Evolutionary conservation across 2,113 vertebrate species (phyloP), one percentile per base, ranked within the genome.

Genomic region (human): DNA sequence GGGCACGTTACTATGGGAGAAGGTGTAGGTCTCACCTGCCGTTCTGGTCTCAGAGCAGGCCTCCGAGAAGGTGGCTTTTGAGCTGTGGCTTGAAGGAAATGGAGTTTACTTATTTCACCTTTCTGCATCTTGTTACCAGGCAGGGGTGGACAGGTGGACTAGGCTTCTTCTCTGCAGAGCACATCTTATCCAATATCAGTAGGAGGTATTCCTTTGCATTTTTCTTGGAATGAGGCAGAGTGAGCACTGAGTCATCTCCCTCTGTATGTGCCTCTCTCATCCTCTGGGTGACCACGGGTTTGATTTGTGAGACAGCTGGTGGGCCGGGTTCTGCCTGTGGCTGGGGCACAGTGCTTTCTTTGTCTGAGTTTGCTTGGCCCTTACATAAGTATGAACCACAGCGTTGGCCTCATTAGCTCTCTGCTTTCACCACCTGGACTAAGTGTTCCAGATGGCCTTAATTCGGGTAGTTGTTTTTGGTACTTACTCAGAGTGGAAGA

Each of bases 351-450:
- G 82, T 18, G 73, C 55, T 82, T 5, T 22, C 92, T 89, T 78
- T 97, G 91, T 96, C 73, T 9, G 43, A 27, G 30, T 16, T 48
- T 1, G 18, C 38, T 72, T 73, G 92, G 94, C 84, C 75, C 52
- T 48, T 2, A 22, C 3, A 1, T 20, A 70, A 72, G 87, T 48
- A 14, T 12, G 86, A 89, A 59, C 95, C 90, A 11, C 84, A 64
- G 0, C 59, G 38, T 27, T 90, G 90, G 83, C 92, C 70, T 73
- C 59, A 1, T 55, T 27, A 43, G 78, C 38, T 76, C 68, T 8
- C 23, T 18, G 86, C 89, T 97, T 64, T 96, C 57, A 72, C 66
- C 96, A 75, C 86, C 93, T 97, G 93, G 73, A 52, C 61, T 35
- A 0, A 35, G 78, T 7, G 6, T 70, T 82, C 82, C 92, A 82